These are phyloP conservation scores for Dione juno DNA, from an alignment of 2,888 invertebrate genomes.

Conservation along the genomic window DNA sequence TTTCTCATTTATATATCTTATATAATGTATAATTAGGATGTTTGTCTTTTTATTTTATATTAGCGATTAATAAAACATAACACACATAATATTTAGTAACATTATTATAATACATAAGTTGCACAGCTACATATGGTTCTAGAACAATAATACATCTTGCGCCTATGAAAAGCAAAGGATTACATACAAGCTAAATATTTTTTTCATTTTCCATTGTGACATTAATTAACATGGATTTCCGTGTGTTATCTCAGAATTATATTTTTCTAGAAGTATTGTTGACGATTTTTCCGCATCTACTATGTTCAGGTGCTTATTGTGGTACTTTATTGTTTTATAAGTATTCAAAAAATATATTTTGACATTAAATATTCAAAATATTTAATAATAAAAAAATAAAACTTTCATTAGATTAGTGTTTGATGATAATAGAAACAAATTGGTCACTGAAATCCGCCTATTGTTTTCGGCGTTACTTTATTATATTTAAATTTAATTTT, in stretches of 20 bases:
- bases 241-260: not conserved
- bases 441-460: constrained; percentile 45
- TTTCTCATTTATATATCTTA: constrained; percentile 27
- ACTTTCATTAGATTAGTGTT: constrained; percentile 17
- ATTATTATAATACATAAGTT: constrained; percentile 9
- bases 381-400: constrained; percentile 6
- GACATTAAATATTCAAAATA: constrained; percentile 18
- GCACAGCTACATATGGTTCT: constrained; percentile 1
- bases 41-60: constrained; percentile 3
- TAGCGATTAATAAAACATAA: not conserved
- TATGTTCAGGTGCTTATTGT: constrained; percentile 11
- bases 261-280: not conserved
- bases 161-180: constrained; percentile 3
- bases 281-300: not conserved
- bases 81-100: constrained; percentile 9
- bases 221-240: not conserved
- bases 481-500: constrained; percentile 29
- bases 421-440: constrained; percentile 34
- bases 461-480: constrained; percentile 40
- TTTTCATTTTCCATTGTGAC: constrained; percentile 16
- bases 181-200: not conserved
- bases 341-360: constrained; percentile 3
- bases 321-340: not conserved
- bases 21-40: constrained; percentile 18
- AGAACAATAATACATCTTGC: constrained; percentile 5